phyloP scores from a whole-genome alignment of 2,113 vertebrate species.

The Eptatretus burgeri region DNA sequence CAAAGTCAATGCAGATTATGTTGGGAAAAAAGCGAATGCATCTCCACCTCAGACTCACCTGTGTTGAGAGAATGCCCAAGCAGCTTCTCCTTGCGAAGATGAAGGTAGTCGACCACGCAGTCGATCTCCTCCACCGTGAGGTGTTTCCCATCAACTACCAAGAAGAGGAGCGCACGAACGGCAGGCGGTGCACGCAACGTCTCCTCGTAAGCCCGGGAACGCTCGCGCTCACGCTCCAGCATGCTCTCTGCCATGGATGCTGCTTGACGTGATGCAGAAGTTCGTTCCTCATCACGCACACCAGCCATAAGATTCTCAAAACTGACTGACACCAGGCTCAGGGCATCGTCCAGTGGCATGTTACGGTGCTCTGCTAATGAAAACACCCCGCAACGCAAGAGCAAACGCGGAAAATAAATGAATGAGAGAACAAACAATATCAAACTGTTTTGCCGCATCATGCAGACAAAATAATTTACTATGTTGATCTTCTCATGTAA shows the following conservation, averaged over 20 bases:
- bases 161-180: neutral
- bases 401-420: no score
- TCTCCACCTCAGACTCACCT: no score
- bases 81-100: slow-evolving; percentile 1
- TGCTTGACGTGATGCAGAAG: neutral
- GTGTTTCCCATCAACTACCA: neutral
- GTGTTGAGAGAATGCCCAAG: no score
- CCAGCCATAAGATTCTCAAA: neutral
- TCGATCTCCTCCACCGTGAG: slow-evolving; percentile 3
- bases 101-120: neutral
- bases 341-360: slow-evolving; percentile 1
- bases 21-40: no score
- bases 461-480: no score
- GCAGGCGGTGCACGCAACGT: neutral
- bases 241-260: neutral
- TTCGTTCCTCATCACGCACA: neutral
- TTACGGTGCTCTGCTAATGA: slow-evolving; percentile 1
- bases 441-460: no score
- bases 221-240: slow-evolving; percentile 1
- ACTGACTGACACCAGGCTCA: neutral
- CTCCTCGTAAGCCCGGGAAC: slow-evolving; percentile 1
- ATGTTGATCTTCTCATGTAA: no score
- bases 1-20: no score
- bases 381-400: no score
- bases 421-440: no score